Evolutionary conservation across 2,113 vertebrate genomes (phyloP).

Genomic region (Serinus canaria): DNA sequence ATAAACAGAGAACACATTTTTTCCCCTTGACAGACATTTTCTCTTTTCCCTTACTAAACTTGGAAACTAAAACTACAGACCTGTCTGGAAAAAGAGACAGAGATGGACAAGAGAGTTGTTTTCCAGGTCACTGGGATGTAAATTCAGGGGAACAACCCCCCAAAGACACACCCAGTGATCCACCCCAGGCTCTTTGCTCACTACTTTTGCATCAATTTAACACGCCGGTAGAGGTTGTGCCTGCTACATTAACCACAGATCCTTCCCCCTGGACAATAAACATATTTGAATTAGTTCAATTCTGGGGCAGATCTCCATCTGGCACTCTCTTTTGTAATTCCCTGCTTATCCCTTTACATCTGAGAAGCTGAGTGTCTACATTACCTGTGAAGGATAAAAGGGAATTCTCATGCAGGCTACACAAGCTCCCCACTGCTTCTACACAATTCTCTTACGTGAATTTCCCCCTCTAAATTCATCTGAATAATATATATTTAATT

Average conservation of each 20-base stretch:
- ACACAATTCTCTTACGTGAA: background rate
- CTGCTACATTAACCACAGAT: background rate
- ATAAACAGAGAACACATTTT: background rate
- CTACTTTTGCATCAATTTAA: background rate
- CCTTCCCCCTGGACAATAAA: background rate
- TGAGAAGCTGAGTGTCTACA: background rate
- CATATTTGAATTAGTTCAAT: background rate
- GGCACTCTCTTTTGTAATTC: background rate
- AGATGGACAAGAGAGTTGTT: background rate
- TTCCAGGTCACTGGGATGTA: background rate
- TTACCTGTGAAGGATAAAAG: background rate
- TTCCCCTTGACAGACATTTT: background rate
- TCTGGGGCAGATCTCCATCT: constrained; percentile 1
- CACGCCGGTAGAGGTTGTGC: background rate
- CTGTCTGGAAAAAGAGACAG: background rate
- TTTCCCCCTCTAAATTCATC: background rate
- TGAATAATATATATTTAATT: background rate
- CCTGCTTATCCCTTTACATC: background rate
- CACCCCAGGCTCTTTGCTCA: background rate
- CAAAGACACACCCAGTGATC: background rate
- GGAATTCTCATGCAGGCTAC: background rate
- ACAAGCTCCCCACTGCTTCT: rapidly evolving
- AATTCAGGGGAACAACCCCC: background rate
- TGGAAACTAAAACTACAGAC: background rate
- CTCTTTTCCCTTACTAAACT: background rate